Evolutionary conservation across 2,797 vertebrate species (phyloP).

Genomic region (Ibycter americanus): DNA sequence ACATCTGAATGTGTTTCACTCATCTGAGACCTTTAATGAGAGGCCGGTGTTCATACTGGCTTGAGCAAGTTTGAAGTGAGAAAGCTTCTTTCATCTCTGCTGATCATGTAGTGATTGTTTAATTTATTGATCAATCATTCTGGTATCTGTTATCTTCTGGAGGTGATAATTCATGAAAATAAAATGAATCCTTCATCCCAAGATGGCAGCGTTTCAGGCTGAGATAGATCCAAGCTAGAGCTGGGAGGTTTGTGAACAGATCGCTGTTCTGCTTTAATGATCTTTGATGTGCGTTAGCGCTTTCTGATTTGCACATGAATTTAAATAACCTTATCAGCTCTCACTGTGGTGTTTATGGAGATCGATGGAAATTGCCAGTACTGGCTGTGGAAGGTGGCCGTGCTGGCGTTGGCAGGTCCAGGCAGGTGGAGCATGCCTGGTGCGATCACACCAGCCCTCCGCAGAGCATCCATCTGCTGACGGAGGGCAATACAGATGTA

Average conservation of each 20-base stretch:
- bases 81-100: neutral
- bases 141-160: neutral
- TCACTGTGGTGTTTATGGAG: neutral
- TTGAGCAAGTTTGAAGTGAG: neutral
- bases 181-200: neutral
- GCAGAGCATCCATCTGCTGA: neutral
- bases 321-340: neutral
- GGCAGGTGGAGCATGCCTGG: neutral
- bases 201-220: fast-evolving
- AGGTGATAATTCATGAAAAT: neutral
- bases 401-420: neutral
- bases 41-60: neutral
- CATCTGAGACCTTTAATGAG: neutral
- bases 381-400: neutral
- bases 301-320: neutral
- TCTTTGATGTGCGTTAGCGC: neutral
- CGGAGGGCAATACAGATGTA: fast-evolving
- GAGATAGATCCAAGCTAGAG: neutral
- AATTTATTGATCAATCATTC: neutral
- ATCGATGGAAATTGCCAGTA: fast-evolving
- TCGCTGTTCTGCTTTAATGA: neutral
- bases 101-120: neutral
- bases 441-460: neutral
- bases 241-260: neutral
- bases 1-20: neutral